Conservation (phyloP, 64 coral and sea anemone species). For the Montipora foliosa region DNA sequence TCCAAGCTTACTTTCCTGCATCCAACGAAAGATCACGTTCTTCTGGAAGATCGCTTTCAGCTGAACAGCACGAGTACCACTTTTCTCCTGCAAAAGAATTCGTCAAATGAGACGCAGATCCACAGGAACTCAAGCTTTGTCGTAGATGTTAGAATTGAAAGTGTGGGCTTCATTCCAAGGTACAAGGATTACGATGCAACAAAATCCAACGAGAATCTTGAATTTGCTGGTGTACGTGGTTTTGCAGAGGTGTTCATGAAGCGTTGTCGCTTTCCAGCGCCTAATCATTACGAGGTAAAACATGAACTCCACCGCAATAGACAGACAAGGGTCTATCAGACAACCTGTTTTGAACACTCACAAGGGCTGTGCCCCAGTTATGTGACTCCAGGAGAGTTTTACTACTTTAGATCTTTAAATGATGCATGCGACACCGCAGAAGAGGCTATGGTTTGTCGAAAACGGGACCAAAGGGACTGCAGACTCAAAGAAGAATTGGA, state of each 20-base stretch:
- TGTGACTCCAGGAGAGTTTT: slow-evolving; percentile 64
- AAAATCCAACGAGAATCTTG: slow-evolving; percentile 54
- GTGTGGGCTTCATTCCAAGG: slow-evolving; percentile 63
- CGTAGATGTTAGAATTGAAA: slow-evolving; percentile 60
- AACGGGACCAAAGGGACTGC: slow-evolving; percentile 37
- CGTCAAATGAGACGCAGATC: slow-evolving; percentile 5
- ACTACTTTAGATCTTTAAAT: slow-evolving; percentile 77
- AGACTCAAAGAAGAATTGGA: slow-evolving; percentile 3
- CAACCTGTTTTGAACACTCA: slow-evolving; percentile 34
- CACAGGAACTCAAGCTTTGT: slow-evolving; percentile 68
- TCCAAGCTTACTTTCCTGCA: slow-evolving; percentile 18
- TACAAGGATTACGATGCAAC: slow-evolving; percentile 77
- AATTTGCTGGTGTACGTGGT: slow-evolving; percentile 40
- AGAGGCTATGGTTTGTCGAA: slow-evolving; percentile 39
- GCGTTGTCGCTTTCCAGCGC: slow-evolving; percentile 71
- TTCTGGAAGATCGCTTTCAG: slow-evolving; percentile 67
- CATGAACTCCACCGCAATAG: slow-evolving; percentile 51
- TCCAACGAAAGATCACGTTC: slow-evolving; percentile 12
- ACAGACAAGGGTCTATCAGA: slow-evolving; percentile 67
- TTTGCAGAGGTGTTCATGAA: slow-evolving; percentile 44
- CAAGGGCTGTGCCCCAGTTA: slow-evolving; percentile 55
- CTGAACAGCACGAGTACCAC: slow-evolving; percentile 41
- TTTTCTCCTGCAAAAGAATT: slow-evolving; percentile 32
- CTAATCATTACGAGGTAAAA: slow-evolving; percentile 61
- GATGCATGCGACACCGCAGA: slow-evolving; percentile 47